A percentile compares a stretch with the other conserved stretches of the same genome.
phyloP scores from a whole-genome alignment of 2,797 vertebrate species.

The Sebastes trivittatus region DNA sequence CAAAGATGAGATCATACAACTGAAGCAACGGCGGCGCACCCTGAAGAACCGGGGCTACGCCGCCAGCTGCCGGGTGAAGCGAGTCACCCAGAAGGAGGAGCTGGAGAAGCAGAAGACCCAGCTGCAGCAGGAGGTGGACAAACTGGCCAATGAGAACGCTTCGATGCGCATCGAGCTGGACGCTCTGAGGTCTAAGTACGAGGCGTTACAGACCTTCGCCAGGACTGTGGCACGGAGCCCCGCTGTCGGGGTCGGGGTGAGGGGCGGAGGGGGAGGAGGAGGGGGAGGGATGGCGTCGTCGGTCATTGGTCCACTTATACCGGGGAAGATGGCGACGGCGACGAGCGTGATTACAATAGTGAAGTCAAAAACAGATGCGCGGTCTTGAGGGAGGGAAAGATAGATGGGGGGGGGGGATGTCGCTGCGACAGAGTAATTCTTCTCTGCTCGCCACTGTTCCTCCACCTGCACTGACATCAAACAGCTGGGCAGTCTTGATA shows the following conservation, averaged over 20 bases:
- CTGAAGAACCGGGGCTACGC: slow-evolving; percentile 98
- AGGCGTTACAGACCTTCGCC: slow-evolving; percentile 97
- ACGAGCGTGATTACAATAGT: slow-evolving; percentile 99
- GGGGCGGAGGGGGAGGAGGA: slow-evolving; percentile 86
- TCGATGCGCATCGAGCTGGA: slow-evolving; percentile 97
- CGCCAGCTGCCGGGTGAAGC: slow-evolving; percentile 96
- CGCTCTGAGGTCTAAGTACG: slow-evolving; percentile 96
- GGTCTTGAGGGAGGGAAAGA: slow-evolving; percentile 88
- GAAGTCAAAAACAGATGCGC: slow-evolving; percentile 96
- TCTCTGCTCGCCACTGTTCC: slow-evolving; percentile 47
- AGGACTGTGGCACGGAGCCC: slow-evolving; percentile 96
- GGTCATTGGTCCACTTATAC: slow-evolving; percentile 91
- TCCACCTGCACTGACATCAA: slow-evolving; percentile 62
- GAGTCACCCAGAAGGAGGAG: slow-evolving; percentile 98
- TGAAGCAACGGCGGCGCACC: slow-evolving; percentile 96
- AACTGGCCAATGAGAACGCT: slow-evolving; percentile 95
- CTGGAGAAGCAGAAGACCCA: slow-evolving; percentile 97
- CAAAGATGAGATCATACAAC: slow-evolving; percentile 96
- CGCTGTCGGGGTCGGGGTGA: slow-evolving; percentile 87
- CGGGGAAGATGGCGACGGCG: slow-evolving; percentile 92
- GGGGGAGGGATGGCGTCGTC: slow-evolving; percentile 87
- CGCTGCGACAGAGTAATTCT: slow-evolving; percentile 35
- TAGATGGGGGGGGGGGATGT: slow-evolving; percentile 38
- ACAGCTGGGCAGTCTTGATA: slow-evolving; percentile 29
- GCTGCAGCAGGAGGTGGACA: slow-evolving; percentile 98